phyloP scores from a whole-genome alignment of 2,113 vertebrate species.

The Poicephalus gulielmi region DNA sequence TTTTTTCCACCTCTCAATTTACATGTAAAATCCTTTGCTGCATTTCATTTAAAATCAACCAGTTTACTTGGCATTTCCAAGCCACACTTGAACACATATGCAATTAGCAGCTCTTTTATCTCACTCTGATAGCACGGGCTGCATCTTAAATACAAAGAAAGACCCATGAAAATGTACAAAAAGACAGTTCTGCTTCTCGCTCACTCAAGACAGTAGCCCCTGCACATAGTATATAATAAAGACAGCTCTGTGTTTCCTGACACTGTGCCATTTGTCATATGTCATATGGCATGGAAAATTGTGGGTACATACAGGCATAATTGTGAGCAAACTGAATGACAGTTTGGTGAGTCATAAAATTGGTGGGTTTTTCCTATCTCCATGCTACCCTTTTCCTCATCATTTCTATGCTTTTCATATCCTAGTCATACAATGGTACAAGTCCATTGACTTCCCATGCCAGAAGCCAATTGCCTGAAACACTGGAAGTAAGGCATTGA shows the following conservation, averaged over 20 bases:
- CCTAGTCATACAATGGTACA: neutral
- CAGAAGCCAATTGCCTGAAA: neutral
- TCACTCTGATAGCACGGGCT: neutral
- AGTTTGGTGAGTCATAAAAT: neutral
- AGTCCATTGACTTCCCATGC: neutral
- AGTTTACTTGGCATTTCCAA: neutral
- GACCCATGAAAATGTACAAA: neutral
- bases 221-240: neutral
- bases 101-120: neutral
- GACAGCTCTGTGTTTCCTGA: neutral
- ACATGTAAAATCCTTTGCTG: neutral
- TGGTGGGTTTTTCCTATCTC: neutral
- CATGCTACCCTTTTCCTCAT: neutral
- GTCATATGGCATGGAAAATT: neutral
- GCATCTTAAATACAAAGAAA: neutral
- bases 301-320: neutral
- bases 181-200: neutral
- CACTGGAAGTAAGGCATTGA: neutral
- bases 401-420: neutral
- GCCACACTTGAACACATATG: fast-evolving
- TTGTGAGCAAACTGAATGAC: neutral
- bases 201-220: neutral
- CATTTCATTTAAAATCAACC: neutral
- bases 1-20: neutral
- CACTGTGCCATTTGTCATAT: neutral